Conservation (phyloP, 2,113 vertebrate genomes). For the Hippocampus mohnikei region DNA sequence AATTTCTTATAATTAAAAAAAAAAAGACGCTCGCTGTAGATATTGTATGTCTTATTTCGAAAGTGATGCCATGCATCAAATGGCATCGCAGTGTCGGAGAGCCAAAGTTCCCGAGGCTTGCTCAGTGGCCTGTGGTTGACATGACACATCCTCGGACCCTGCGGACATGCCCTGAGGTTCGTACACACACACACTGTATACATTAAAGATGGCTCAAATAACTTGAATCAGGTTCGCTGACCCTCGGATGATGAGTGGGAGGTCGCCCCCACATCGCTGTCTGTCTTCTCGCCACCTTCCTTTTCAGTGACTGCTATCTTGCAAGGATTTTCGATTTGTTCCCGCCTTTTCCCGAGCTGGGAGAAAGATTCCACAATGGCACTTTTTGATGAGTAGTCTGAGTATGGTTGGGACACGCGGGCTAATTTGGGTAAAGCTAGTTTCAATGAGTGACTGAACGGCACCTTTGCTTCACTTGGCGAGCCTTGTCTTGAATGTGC, state of each 20-base stretch:
- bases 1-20: too few relatives aligned
- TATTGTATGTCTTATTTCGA: neutral
- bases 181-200: slow-evolving; percentile 22
- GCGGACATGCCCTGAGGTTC: slow-evolving; percentile 59
- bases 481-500: too few relatives aligned
- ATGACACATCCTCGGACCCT: slow-evolving; percentile 64
- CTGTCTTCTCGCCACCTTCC: slow-evolving; percentile 11
- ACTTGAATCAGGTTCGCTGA: slow-evolving; percentile 59
- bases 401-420: too few relatives aligned
- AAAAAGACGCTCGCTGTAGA: neutral
- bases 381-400: neutral
- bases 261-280: slow-evolving; percentile 33
- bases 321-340: slow-evolving; percentile 25
- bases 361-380: neutral
- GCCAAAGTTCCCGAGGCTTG: slow-evolving; percentile 53
- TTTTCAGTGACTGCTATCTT: neutral
- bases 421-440: too few relatives aligned
- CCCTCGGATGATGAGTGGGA: slow-evolving; percentile 65
- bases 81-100: slow-evolving; percentile 15
- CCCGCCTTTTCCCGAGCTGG: neutral
- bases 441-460: too few relatives aligned
- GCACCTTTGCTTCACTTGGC: too few relatives aligned
- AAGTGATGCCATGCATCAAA: neutral
- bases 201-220: slow-evolving; percentile 58
- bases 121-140: slow-evolving; percentile 71